Evolutionary conservation across 2,888 invertebrate species (phyloP).

Genomic region (Drosophila putrida): DNA sequence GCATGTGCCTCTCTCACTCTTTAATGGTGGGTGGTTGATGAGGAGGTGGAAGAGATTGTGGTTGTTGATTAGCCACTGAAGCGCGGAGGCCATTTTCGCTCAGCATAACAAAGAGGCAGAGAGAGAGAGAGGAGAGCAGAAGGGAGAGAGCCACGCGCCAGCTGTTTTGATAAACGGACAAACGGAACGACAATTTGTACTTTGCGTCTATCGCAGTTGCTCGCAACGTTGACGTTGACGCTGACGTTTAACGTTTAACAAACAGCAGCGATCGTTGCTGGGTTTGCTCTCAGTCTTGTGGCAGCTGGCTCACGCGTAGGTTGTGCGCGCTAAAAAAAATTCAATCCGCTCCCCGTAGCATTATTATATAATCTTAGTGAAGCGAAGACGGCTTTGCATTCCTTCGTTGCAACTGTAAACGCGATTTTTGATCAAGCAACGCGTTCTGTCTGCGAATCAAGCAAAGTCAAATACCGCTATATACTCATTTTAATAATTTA

Average conservation of each 20-base stretch:
- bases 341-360: slow-evolving; percentile 46
- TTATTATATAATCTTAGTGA: slow-evolving; percentile 68
- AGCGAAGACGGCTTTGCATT: slow-evolving; percentile 59
- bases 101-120: not conserved
- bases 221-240: slow-evolving; percentile 4
- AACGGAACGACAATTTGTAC: slow-evolving; percentile 45
- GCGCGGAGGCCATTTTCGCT: slow-evolving; percentile 23
- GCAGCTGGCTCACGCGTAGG: slow-evolving; percentile 83
- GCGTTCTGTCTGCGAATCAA: slow-evolving; percentile 54
- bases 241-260: not conserved
- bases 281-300: slow-evolving; percentile 79
- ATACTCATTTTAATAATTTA: slow-evolving; percentile 21
- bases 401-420: slow-evolving; percentile 58
- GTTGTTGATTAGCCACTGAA: slow-evolving; percentile 21
- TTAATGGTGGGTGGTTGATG: not conserved
- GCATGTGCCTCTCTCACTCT: slow-evolving; percentile 3
- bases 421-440: slow-evolving; percentile 51
- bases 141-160: slow-evolving; percentile 56
- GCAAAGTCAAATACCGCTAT: slow-evolving; percentile 45
- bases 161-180: slow-evolving; percentile 47
- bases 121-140: slow-evolving; percentile 2
- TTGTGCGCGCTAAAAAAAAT: slow-evolving; percentile 68
- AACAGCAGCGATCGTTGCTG: slow-evolving; percentile 38
- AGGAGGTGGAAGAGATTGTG: not conserved
- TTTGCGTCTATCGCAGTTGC: slow-evolving; percentile 52